Evolutionary conservation across 2,113 vertebrate species (phyloP), one percentile per base, ranked within the genome.

Genomic region (Bufo bufo): DNA sequence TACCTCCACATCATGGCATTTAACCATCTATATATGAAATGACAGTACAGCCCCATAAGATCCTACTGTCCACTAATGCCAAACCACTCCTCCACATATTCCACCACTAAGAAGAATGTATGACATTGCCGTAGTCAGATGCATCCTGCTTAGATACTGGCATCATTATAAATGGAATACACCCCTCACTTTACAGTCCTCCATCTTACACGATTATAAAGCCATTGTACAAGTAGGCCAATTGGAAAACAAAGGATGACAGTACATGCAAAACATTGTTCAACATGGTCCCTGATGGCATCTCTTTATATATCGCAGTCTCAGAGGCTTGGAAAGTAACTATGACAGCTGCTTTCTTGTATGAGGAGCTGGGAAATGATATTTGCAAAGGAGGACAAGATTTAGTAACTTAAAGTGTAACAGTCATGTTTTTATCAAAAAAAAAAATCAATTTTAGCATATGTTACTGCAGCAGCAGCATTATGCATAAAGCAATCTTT

Each of bases 321-420:
- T 71, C 77, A 58, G 74, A 72, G 85, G 77, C 33, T 59, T 58
- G 23, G 58, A n/a, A 79, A 87, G 78, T 81, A 81, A 87, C 86
- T 82, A 87, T 49, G 63, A 20, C 50, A 49, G 74, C 59, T 81
- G 63, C 86, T 17, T 33, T 20, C 23, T 13, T 49, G 50, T 71
- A 52, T 71, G 78, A 17, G 19, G 23, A 82, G 23, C 50, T 59
- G 77, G 77, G 71, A 82, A 87, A 81, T 69, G 33, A 20, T 19
- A 49, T 10, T 20, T 75, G 50, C 72, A 50, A 33, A 75, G 45
- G 16, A 47, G 17, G 72, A 20, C 72, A 75, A 10, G 47, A 49
- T 50, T 49, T 11, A 20, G 11, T 13, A 33, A 33, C 33, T 33
- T 33, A 1, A 33, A 33, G 33, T 33, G 33, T 33, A 33, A 33